A percentile compares a stretch with the other conserved stretches of the same genome.
Conservation (phyloP, 2,797 vertebrate species). For the Manis crassicaudata region DNA sequence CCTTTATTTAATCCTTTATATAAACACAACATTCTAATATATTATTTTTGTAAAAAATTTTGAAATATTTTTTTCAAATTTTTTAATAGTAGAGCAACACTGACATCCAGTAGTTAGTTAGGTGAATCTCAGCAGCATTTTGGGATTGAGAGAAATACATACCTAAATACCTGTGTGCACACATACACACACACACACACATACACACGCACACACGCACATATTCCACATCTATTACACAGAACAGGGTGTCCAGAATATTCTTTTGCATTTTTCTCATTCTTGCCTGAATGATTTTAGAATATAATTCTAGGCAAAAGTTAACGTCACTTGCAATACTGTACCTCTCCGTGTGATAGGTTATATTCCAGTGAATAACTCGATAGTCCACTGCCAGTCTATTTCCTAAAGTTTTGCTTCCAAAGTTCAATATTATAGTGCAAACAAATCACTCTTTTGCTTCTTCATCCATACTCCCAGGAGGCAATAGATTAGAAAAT, state of each 20-base stretch:
- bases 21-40: neutral
- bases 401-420: constrained; percentile 2
- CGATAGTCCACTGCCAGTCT: neutral
- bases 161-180: no score
- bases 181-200: neutral
- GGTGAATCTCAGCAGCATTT: neutral
- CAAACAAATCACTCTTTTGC: constrained; percentile 44
- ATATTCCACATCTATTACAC: neutral
- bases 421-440: constrained; percentile 49
- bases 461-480: neutral
- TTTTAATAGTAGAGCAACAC: neutral
- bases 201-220: neutral
- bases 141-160: neutral
- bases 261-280: neutral
- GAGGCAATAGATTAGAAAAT: neutral
- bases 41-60: neutral
- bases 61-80: neutral
- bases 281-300: neutral
- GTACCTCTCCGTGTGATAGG: neutral
- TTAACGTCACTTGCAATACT: constrained; percentile 10
- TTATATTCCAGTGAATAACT: neutral
- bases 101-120: constrained; percentile 1
- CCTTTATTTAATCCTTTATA: neutral
- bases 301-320: constrained; percentile 41
- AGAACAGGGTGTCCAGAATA: neutral